Percentiles rank a stretch among this genome's conserved stretches.
Evolutionary conservation across 1,140 invertebrate species (phyloP).

Genomic region (Hycleus phaleratus): DNA sequence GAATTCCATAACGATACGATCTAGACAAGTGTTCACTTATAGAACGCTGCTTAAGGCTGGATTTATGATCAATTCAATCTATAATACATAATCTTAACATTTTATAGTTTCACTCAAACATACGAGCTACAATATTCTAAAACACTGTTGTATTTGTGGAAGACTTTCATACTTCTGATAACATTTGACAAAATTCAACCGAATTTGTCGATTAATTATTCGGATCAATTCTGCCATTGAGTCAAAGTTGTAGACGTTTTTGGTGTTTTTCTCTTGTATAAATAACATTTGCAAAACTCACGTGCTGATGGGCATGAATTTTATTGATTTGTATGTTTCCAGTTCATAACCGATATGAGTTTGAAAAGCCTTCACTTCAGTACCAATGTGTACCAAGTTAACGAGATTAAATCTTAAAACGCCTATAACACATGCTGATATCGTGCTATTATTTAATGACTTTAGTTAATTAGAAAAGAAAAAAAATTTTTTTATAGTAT

Average conservation of each 20-base stretch:
- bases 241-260: neutral
- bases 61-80: conserved; percentile 34
- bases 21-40: conserved; percentile 28
- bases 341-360: conserved; percentile 24
- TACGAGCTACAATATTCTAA: neutral
- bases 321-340: conserved; percentile 25
- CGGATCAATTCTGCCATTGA: neutral
- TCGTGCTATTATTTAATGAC: conserved; percentile 19
- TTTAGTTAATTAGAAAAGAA: conserved; percentile 14
- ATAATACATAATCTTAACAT: conserved; percentile 33
- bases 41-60: conserved; percentile 25
- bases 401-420: conserved; percentile 27
- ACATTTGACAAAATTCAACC: neutral
- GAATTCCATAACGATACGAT: conserved; percentile 30
- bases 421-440: conserved; percentile 26
- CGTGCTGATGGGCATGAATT: conserved; percentile 28
- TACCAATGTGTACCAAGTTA: conserved; percentile 27
- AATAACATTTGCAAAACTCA: conserved; percentile 4
- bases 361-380: conserved; percentile 21
- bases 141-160: no score
- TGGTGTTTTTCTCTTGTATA: no score
- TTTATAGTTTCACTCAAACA: conserved; percentile 29
- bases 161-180: neutral
- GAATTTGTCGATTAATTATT: neutral
- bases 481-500: neutral